Conservation (phyloP, 1,140 invertebrate genomes). For the Zaprionus ghesquierei region DNA sequence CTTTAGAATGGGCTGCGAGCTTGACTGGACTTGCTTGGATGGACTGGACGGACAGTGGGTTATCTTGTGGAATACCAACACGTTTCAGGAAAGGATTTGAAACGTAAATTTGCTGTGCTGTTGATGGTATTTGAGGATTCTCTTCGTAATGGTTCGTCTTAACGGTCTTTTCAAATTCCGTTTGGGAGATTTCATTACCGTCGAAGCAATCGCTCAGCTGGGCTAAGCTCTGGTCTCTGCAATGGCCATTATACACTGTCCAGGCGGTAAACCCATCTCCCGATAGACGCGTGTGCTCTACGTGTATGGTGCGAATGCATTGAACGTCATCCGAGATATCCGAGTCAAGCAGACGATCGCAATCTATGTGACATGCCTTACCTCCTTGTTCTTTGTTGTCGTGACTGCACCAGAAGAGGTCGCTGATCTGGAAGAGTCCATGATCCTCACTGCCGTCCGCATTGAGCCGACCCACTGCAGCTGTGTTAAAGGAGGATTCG, state of each 20-base stretch:
- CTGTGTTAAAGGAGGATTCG: constrained; percentile 88
- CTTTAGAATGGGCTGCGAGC: neutral
- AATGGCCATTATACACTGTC: constrained; percentile 68
- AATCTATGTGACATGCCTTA: constrained; percentile 86
- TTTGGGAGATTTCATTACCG: constrained; percentile 54
- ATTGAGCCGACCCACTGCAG: constrained; percentile 85
- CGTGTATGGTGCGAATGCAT: constrained; percentile 85
- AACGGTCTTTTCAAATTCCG: constrained; percentile 4
- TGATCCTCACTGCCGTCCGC: constrained; percentile 86
- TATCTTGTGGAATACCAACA: neutral
- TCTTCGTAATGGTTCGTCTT: constrained; percentile 14
- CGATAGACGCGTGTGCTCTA: constrained; percentile 85
- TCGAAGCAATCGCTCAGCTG: constrained; percentile 42
- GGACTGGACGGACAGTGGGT: neutral
- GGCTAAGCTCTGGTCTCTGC: constrained; percentile 22
- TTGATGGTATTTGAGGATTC: constrained; percentile 8
- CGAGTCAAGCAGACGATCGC: constrained; percentile 85
- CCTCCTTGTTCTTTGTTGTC: constrained; percentile 82
- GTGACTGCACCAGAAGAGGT: constrained; percentile 87
- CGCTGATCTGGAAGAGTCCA: constrained; percentile 88
- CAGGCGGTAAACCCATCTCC: constrained; percentile 89
- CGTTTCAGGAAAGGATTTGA: constrained; percentile 24
- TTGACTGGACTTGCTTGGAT: constrained; percentile 2
- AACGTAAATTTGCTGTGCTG: neutral
- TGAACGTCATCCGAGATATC: constrained; percentile 87